Conservation (phyloP, 2,797 vertebrate genomes). For the Orestias chungarensis region DNA sequence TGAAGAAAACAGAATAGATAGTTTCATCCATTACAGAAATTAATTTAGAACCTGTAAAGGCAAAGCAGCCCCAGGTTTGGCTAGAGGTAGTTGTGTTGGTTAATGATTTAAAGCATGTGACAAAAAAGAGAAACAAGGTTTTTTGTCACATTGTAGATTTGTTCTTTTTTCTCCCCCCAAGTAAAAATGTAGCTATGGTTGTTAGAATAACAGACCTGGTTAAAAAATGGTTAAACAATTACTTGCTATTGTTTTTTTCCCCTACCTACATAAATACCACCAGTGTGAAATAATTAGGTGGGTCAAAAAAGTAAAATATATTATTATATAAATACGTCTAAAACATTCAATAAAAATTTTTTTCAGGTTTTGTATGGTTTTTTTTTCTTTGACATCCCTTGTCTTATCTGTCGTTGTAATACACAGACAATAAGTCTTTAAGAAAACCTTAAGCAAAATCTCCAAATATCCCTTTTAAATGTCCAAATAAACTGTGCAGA, state of each 20-base stretch:
- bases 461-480: background rate
- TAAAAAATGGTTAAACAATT: background rate
- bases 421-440: background rate
- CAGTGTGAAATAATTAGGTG: background rate
- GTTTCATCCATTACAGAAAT: background rate
- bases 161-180: too few relatives aligned
- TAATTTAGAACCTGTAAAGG: background rate
- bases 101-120: background rate
- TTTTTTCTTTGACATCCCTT: background rate
- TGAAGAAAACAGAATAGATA: background rate
- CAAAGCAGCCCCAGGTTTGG: background rate
- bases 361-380: background rate
- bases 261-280: too few relatives aligned
- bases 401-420: background rate
- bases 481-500: slow-evolving; percentile 21
- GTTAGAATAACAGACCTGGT: background rate
- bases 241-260: background rate
- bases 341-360: background rate
- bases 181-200: background rate
- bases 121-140: background rate
- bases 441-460: background rate
- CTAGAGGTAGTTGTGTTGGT: background rate
- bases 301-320: slow-evolving; percentile 13
- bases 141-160: too few relatives aligned
- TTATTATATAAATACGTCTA: background rate